These are phyloP conservation scores for Dasyurus viverrinus DNA, from an alignment of 2,113 vertebrate genomes.

Conservation along the genomic window DNA sequence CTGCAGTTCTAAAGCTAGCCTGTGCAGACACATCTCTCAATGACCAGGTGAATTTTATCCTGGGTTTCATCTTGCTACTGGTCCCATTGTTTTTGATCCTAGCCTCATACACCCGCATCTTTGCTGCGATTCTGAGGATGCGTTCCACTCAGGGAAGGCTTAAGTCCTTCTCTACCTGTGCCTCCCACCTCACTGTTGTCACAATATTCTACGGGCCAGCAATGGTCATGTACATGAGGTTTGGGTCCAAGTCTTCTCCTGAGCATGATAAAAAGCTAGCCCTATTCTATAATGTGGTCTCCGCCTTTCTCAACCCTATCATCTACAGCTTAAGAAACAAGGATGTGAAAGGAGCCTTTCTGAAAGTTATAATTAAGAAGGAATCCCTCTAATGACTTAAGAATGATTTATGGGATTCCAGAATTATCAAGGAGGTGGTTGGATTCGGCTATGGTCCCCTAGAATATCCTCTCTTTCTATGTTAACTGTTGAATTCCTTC, in stretches of 20 bases:
- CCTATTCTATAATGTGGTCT: conserved; percentile 73
- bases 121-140: conserved; percentile 68
- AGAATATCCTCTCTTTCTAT: background rate
- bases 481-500: background rate
- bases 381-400: background rate
- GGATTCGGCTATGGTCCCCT: background rate
- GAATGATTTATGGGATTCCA: background rate
- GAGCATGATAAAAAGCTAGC: conserved; percentile 71
- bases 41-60: conserved; percentile 62
- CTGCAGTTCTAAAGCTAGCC: conserved; percentile 70
- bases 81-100: conserved; percentile 71
- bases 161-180: conserved; percentile 74
- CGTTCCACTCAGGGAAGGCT: conserved; percentile 60
- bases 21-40: conserved; percentile 71
- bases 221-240: conserved; percentile 75
- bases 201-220: conserved; percentile 73
- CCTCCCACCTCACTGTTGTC: conserved; percentile 70
- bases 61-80: conserved; percentile 70
- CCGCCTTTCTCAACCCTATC: conserved; percentile 75
- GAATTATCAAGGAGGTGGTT: background rate
- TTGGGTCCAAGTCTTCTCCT: conserved; percentile 65
- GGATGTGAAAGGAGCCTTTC: conserved; percentile 70
- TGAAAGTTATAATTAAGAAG: conserved; percentile 44
- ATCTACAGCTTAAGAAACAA: conserved; percentile 75
- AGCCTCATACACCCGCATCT: conserved; percentile 63